Conservation (phyloP, 2,797 vertebrate species). For the Pangasius krempfi region DNA sequence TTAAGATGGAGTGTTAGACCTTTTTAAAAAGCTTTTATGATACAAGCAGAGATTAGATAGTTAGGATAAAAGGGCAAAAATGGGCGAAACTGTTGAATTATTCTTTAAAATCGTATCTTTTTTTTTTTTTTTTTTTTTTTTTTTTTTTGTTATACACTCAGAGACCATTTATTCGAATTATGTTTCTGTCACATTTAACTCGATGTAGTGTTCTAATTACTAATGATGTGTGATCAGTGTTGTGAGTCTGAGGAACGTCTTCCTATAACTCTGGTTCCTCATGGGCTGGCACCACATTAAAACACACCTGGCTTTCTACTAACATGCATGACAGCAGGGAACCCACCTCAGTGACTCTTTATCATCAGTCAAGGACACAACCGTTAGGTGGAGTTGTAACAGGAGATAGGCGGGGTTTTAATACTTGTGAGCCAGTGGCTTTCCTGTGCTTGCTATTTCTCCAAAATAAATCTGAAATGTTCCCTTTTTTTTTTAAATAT, state of each 20-base stretch:
- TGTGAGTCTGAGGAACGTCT: neutral
- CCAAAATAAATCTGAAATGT: neutral
- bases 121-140: too few relatives aligned
- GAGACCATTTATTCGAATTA: slow-evolving; percentile 68
- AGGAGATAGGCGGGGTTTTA: slow-evolving; percentile 65
- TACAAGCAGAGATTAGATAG: neutral
- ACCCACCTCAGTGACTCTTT: slow-evolving; percentile 53
- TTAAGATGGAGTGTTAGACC: neutral
- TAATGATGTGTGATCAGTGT: neutral
- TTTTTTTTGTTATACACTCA: slow-evolving; percentile 25
- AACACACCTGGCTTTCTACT: slow-evolving; percentile 66
- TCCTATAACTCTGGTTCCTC: slow-evolving; percentile 50
- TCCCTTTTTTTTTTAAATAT: neutral
- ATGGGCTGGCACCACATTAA: slow-evolving; percentile 40
- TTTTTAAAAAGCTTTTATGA: slow-evolving; percentile 18
- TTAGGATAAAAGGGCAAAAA: neutral
- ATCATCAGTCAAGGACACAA: slow-evolving; percentile 47
- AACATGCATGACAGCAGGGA: slow-evolving; percentile 73
- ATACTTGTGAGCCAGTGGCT: slow-evolving; percentile 77
- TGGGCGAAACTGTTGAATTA: neutral
- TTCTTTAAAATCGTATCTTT: neutral
- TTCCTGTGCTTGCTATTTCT: slow-evolving; percentile 63
- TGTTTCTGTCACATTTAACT: slow-evolving; percentile 8
- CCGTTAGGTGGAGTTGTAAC: slow-evolving; percentile 49
- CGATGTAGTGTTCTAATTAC: slow-evolving; percentile 8